phyloP scores from a whole-genome alignment of 1,140 invertebrate genomes.

The Penaeus indicus region DNA sequence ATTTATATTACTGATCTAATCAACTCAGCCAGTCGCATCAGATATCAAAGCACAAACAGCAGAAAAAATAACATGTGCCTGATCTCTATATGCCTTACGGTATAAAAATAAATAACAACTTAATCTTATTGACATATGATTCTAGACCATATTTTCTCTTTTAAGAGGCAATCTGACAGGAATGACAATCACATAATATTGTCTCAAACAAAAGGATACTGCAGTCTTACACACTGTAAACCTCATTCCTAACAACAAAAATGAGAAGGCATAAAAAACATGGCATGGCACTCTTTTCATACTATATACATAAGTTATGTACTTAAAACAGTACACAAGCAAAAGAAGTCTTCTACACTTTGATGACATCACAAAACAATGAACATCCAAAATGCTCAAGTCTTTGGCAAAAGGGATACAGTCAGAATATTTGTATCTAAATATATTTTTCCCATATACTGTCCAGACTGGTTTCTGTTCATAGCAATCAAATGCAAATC shows the following conservation, averaged over 20 bases:
- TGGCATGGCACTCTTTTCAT: not conserved
- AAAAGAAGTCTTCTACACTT: conserved; percentile 43
- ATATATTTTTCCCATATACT: conserved; percentile 17
- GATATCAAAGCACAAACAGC: no score
- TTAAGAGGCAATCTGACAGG: no score
- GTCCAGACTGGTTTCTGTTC: conserved; percentile 28
- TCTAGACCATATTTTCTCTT: no score
- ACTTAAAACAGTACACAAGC: conserved; percentile 59
- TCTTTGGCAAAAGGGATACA: conserved; percentile 62
- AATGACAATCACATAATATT: no score
- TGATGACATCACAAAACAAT: conserved; percentile 57
- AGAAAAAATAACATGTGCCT: no score
- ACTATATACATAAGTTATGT: conserved; percentile 60
- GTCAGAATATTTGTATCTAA: conserved; percentile 32
- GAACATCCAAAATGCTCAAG: conserved; percentile 58
- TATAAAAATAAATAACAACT: no score
- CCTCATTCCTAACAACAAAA: not conserved
- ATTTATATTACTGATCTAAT: no score
- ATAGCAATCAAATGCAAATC: not conserved
- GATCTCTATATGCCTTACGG: no score
- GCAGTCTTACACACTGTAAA: no score
- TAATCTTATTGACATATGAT: no score
- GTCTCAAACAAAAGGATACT: no score
- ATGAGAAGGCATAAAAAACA: conserved; percentile 17
- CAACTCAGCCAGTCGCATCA: no score